These are phyloP conservation scores for Neodiprion fabricii DNA, from an alignment of 1,140 invertebrate genomes.

Conservation along the genomic window DNA sequence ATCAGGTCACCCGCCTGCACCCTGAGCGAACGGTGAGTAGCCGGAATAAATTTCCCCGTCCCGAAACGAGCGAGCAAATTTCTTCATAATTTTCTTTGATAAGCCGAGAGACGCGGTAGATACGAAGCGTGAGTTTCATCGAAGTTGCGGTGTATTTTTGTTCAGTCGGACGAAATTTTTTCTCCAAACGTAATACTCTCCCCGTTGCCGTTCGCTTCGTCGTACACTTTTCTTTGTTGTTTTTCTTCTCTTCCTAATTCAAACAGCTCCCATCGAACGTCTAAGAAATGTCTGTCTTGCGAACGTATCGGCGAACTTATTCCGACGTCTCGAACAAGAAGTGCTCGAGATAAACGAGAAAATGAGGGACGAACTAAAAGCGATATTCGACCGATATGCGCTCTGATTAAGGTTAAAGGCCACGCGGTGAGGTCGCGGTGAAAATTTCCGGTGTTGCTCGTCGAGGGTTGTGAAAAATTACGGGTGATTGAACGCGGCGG, in stretches of 20 bases:
- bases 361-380: not conserved
- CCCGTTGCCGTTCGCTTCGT: too few species aligned
- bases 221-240: too few species aligned
- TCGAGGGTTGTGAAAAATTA: not conserved
- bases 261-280: too few species aligned
- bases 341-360: not conserved
- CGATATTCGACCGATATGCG: not conserved
- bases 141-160: too few species aligned
- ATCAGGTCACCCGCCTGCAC: slow-evolving; percentile 1
- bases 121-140: too few species aligned
- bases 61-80: not conserved
- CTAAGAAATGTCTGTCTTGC: too few species aligned
- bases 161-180: too few species aligned
- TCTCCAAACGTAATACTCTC: too few species aligned
- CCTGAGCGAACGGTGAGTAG: not conserved
- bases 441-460: too few species aligned
- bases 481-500: not conserved
- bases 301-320: too few species aligned
- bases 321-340: not conserved
- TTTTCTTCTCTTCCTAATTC: too few species aligned
- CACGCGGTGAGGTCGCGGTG: not conserved
- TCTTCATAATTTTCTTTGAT: not conserved
- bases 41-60: not conserved
- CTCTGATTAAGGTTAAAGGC: not conserved
- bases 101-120: too few species aligned